Percentiles rank a stretch among this genome's conserved stretches.
Evolutionary conservation across 2,113 vertebrate species (phyloP).

Genomic region (Salvelinus alpinus): DNA sequence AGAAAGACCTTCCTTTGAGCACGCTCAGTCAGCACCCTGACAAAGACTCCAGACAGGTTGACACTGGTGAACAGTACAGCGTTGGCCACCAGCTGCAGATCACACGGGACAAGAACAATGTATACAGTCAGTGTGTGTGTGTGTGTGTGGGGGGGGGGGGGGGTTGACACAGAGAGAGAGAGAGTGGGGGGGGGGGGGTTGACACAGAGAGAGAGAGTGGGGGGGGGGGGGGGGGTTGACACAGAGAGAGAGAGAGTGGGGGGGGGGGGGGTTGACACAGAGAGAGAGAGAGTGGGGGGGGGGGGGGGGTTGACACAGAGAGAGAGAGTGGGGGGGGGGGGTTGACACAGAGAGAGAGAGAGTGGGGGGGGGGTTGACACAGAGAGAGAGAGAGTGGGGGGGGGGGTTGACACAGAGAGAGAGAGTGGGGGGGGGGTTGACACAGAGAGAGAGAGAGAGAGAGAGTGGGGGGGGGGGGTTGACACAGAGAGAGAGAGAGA

Average conservation of each 20-base stretch:
- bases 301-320: no score
- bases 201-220: neutral
- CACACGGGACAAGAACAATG: slow-evolving; percentile 51
- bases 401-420: neutral
- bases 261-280: neutral
- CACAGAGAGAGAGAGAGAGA: no score
- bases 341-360: neutral
- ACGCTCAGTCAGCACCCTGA: slow-evolving; percentile 91
- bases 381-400: no score
- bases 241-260: neutral
- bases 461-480: neutral
- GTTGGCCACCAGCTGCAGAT: slow-evolving; percentile 88
- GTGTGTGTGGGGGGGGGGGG: neutral
- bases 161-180: neutral
- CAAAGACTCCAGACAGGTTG: slow-evolving; percentile 94
- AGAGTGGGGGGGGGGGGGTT: neutral
- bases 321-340: neutral
- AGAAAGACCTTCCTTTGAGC: slow-evolving; percentile 95
- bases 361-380: neutral
- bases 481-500: neutral
- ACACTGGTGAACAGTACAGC: slow-evolving; percentile 91
- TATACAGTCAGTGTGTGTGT: slow-evolving; percentile 3
- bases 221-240: neutral
- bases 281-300: neutral
- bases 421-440: neutral